Percentiles rank a stretch among this genome's conserved stretches.
Conservation (phyloP, 2,888 invertebrate genomes). For the Falcaria lacertinaria region DNA sequence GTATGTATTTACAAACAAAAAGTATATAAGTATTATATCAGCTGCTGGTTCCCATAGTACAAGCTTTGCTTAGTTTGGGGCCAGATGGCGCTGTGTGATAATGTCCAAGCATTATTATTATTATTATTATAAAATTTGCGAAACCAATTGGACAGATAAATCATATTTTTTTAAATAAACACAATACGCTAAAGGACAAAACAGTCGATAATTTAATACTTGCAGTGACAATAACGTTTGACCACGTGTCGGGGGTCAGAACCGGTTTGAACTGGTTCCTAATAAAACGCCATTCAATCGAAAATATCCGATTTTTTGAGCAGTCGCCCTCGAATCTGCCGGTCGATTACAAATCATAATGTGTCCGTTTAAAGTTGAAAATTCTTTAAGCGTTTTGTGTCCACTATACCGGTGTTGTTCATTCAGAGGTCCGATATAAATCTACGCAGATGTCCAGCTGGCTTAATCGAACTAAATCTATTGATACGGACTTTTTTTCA, state of each 20-base stretch:
- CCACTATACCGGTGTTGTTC: slow-evolving; percentile 31
- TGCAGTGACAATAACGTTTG: slow-evolving; percentile 61
- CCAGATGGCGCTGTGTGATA: too few species aligned
- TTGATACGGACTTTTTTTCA: slow-evolving; percentile 46
- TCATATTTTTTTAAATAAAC: slow-evolving; percentile 24
- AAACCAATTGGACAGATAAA: slow-evolving; percentile 20
- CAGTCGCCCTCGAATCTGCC: background rate
- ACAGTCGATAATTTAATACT: slow-evolving; percentile 64
- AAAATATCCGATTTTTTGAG: slow-evolving; percentile 25
- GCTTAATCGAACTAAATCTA: slow-evolving; percentile 51
- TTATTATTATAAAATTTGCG: background rate
- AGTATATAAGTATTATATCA: too few species aligned
- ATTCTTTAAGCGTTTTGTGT: slow-evolving; percentile 7
- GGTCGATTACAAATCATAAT: background rate
- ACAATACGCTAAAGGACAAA: slow-evolving; percentile 48
- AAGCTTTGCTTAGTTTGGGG: too few species aligned
- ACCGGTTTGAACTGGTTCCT: slow-evolving; percentile 68
- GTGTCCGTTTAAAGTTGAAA: background rate
- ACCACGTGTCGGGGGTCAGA: slow-evolving; percentile 71
- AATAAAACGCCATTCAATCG: slow-evolving; percentile 71
- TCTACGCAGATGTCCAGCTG: slow-evolving; percentile 58
- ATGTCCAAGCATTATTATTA: background rate
- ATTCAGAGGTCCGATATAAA: slow-evolving; percentile 40
- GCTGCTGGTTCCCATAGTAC: too few species aligned
- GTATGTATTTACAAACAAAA: too few species aligned